A percentile compares a stretch with the other conserved stretches of the same genome.
phyloP scores from a whole-genome alignment of 1,140 invertebrate species.

The Magallana gigas region DNA sequence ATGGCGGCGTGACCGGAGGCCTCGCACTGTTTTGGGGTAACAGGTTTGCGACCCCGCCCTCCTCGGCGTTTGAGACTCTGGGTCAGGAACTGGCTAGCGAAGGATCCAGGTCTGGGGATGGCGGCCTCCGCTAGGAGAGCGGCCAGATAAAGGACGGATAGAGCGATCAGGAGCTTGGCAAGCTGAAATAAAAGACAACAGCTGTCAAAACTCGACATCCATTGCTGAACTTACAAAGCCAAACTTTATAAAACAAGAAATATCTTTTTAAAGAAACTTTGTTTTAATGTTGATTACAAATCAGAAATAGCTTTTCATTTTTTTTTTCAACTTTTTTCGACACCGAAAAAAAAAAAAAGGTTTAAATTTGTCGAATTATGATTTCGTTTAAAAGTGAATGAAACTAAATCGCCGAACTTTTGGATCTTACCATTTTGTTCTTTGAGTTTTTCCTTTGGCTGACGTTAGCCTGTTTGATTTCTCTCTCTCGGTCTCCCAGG shows the following conservation, averaged over 20 bases:
- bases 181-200: neutral
- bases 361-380: too few species aligned
- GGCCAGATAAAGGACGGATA: neutral
- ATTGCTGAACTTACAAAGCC: too few species aligned
- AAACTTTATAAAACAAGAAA: too few species aligned
- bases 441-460: neutral
- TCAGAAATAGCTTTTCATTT: too few species aligned
- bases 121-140: neutral
- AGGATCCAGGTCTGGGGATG: neutral
- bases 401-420: too few species aligned
- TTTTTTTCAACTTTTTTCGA: too few species aligned
- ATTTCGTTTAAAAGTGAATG: too few species aligned
- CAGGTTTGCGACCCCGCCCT: neutral
- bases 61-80: neutral
- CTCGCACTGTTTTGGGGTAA: neutral
- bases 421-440: neutral
- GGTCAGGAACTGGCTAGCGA: neutral
- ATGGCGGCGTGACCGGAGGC: slow-evolving; percentile 12
- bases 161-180: neutral
- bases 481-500: too few species aligned
- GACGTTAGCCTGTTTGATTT: slow-evolving; percentile 1
- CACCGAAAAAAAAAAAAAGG: too few species aligned
- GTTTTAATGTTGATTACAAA: too few species aligned
- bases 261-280: too few species aligned
- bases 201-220: too few species aligned